phyloP scores from a whole-genome alignment of 2,888 invertebrate genomes.

The Microctonus aethiopoides region DNA sequence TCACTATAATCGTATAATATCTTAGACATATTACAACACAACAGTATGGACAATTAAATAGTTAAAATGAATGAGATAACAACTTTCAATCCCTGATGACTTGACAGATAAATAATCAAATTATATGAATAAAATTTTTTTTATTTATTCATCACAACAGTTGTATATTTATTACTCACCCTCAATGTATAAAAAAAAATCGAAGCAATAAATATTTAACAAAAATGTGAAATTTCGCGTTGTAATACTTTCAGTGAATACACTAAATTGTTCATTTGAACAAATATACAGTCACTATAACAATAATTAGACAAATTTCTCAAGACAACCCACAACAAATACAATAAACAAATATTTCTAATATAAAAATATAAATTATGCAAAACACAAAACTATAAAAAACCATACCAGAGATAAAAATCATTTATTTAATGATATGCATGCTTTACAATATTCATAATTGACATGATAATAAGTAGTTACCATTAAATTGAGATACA shows the following conservation, averaged over 20 bases:
- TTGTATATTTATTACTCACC: conserved; percentile 24
- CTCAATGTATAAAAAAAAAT: too few relatives aligned
- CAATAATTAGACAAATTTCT: neutral
- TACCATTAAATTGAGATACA: conserved; percentile 39
- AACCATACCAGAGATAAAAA: conserved; percentile 60
- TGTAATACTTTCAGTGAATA: neutral
- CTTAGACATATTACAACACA: too few relatives aligned
- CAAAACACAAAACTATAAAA: conserved; percentile 55
- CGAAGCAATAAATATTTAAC: neutral
- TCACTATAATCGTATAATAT: neutral
- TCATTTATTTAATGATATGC: conserved; percentile 60
- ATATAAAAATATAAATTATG: conserved; percentile 47
- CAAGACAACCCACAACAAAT: neutral
- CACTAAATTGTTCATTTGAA: neutral
- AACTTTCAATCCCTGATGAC: too few relatives aligned
- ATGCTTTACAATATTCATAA: conserved; percentile 59
- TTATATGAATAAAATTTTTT: neutral
- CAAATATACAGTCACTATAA: neutral
- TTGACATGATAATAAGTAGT: conserved; percentile 34
- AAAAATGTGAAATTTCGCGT: neutral
- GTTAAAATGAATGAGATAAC: neutral
- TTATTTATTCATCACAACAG: conserved; percentile 1
- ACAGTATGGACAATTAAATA: neutral
- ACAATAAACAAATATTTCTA: neutral
- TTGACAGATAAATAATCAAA: too few relatives aligned